A percentile compares a stretch with the other conserved stretches of the same genome.
Evolutionary conservation across 2,113 vertebrate genomes (phyloP).

Genomic region (Spea bombifrons): DNA sequence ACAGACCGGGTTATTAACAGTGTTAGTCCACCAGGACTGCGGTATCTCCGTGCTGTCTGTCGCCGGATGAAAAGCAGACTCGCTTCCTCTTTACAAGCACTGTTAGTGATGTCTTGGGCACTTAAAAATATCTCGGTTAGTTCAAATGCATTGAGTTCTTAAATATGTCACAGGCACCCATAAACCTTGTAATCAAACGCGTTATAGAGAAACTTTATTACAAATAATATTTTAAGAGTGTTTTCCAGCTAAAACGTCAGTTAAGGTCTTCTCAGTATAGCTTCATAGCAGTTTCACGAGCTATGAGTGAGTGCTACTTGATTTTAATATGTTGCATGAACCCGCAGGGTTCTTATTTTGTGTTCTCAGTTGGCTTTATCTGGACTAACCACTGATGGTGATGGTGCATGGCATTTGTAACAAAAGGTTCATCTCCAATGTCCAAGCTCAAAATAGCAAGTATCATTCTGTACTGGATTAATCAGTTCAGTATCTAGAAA

Average conservation of each 20-base stretch:
- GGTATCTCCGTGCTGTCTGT: background rate
- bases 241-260: background rate
- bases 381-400: background rate
- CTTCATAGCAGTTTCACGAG: background rate
- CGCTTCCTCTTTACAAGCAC: background rate
- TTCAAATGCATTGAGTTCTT: background rate
- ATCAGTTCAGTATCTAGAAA: too few species aligned
- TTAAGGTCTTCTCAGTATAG: background rate
- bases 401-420: background rate
- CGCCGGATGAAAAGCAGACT: background rate
- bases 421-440: background rate
- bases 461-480: background rate
- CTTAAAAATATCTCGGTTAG: background rate
- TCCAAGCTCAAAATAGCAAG: background rate
- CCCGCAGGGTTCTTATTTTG: background rate
- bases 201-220: background rate
- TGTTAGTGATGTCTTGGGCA: background rate
- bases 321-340: background rate
- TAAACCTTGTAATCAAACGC: background rate
- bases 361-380: background rate
- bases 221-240: background rate
- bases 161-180: background rate
- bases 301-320: background rate
- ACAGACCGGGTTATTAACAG: slow-evolving; percentile 14
- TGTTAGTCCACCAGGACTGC: background rate